These are phyloP conservation scores for Megaustenia siamemsis DNA, from an alignment of 2,888 invertebrate genomes.

Conservation along the genomic window DNA sequence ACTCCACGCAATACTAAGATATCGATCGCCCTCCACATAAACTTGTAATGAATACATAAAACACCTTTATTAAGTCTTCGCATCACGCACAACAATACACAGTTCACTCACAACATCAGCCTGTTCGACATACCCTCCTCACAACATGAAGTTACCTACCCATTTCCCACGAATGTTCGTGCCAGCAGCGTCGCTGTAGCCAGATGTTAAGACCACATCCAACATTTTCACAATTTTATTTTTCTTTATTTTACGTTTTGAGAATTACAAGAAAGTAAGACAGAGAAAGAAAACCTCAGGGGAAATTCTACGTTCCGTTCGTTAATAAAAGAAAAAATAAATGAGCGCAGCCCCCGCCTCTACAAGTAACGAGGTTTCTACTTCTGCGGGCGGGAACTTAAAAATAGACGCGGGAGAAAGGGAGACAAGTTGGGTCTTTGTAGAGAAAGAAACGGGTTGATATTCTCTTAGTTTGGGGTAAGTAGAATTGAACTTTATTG, in stretches of 20 bases:
- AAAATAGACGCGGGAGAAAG: neutral
- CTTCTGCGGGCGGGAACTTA: neutral
- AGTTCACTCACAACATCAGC: too few relatives aligned
- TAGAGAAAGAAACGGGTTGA: neutral
- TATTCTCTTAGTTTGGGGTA: too few relatives aligned
- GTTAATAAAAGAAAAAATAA: neutral
- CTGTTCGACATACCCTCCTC: too few relatives aligned
- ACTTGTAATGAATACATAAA: too few relatives aligned
- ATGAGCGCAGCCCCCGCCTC: neutral
- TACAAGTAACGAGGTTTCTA: neutral
- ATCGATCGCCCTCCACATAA: too few relatives aligned
- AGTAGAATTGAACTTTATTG: too few relatives aligned
- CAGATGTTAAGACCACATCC: neutral
- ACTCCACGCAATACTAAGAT: too few relatives aligned
- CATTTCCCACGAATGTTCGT: neutral
- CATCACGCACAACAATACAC: too few relatives aligned
- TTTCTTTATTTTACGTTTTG: neutral
- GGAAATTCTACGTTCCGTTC: neutral
- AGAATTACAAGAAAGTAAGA: neutral
- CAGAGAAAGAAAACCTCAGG: neutral
- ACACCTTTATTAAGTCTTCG: too few relatives aligned
- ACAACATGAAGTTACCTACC: too few relatives aligned
- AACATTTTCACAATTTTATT: neutral
- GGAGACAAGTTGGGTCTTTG: neutral
- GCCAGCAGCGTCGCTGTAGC: neutral